Evolutionary conservation across 1,140 invertebrate genomes (phyloP).

Genomic region (Rhyzopertha dominica): DNA sequence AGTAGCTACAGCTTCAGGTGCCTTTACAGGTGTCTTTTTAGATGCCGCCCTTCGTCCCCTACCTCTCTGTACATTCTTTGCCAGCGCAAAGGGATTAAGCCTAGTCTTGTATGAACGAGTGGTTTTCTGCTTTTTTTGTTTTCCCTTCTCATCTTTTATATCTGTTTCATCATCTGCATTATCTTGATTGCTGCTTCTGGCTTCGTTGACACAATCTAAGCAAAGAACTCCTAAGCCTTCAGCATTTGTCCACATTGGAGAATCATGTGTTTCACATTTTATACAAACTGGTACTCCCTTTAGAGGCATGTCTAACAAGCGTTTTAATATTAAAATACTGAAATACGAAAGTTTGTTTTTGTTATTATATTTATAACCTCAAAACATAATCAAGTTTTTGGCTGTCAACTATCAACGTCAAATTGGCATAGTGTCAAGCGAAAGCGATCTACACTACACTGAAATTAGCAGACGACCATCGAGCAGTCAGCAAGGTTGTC

Average conservation of each 20-base stretch:
- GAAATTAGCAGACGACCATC: too few species aligned
- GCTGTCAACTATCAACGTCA: too few species aligned
- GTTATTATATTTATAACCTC: too few species aligned
- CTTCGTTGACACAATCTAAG: slow-evolving; percentile 53
- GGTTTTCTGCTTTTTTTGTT: slow-evolving; percentile 48
- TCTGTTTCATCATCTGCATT: slow-evolving; percentile 42
- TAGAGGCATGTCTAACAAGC: too few species aligned
- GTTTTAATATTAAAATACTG: too few species aligned
- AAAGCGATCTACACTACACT: too few species aligned
- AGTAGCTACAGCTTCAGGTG: slow-evolving; percentile 72
- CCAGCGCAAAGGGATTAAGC: slow-evolving; percentile 36
- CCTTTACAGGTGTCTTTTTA: slow-evolving; percentile 73
- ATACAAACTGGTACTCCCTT: slow-evolving; percentile 57
- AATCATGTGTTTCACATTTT: slow-evolving; percentile 55
- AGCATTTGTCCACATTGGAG: slow-evolving; percentile 58
- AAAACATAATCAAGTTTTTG: too few species aligned
- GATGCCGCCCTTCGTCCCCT: slow-evolving; percentile 74
- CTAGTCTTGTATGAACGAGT: slow-evolving; percentile 54
- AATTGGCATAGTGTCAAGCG: too few species aligned
- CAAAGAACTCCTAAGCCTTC: slow-evolving; percentile 58
- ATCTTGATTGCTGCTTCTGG: slow-evolving; percentile 37
- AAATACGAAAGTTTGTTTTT: too few species aligned
- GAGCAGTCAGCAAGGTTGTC: too few species aligned
- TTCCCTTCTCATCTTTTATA: slow-evolving; percentile 41
- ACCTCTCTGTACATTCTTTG: slow-evolving; percentile 56